Percentiles rank a stretch among this genome's conserved stretches.
These are phyloP conservation scores for Eupithecia inturbata DNA, from an alignment of 2,888 invertebrate species.

Conservation along the genomic window DNA sequence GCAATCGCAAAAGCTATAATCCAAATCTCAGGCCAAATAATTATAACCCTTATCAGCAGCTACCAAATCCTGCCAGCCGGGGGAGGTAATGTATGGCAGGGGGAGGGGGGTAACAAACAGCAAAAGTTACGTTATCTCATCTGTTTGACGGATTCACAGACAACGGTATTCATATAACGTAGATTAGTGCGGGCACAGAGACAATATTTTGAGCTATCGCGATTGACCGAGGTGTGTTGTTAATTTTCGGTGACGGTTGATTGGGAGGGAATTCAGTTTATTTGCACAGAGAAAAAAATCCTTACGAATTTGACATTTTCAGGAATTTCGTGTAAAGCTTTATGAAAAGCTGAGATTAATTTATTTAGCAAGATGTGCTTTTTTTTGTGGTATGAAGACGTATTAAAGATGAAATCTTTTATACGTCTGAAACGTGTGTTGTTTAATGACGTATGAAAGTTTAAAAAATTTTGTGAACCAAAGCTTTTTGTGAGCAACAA, in stretches of 20 bases:
- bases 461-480: no score
- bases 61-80: constrained; percentile 2
- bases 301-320: no score
- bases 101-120: constrained; percentile 58
- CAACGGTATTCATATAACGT: constrained; percentile 77
- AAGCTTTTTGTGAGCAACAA: no score
- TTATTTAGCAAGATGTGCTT: no score
- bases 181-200: constrained; percentile 61
- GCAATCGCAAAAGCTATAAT: constrained; percentile 1
- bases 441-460: no score
- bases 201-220: not conserved
- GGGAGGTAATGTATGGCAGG: constrained; percentile 19
- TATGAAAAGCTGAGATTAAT: no score
- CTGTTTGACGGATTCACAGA: constrained; percentile 82
- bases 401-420: no score
- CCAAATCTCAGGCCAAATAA: constrained; percentile 12
- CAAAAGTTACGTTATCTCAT: constrained; percentile 83
- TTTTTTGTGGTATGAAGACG: no score
- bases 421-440: no score
- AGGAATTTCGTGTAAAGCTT: no score
- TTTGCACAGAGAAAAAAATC: not conserved
- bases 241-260: not conserved
- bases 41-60: constrained; percentile 4
- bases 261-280: not conserved
- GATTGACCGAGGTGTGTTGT: not conserved